Percentiles rank a stretch among this genome's conserved stretches.
Conservation (phyloP, 2,888 invertebrate genomes). For the Hyposoter dolosus region DNA sequence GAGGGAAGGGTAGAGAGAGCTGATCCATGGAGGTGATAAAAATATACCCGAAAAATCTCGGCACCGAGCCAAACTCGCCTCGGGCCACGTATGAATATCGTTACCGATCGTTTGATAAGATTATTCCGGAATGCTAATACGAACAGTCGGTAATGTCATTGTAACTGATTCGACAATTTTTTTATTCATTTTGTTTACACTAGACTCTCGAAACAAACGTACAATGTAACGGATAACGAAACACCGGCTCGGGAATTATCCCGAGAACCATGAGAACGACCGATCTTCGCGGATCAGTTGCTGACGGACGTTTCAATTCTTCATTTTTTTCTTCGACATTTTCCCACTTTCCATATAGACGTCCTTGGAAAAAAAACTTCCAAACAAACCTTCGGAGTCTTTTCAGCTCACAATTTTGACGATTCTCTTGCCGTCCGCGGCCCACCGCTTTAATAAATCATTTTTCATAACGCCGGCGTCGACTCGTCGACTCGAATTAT, state of each 20-base stretch:
- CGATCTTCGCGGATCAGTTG: background rate
- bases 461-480: background rate
- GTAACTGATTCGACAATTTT: conserved; percentile 19
- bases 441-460: background rate
- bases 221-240: background rate
- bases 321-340: background rate
- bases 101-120: conserved; percentile 76
- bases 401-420: background rate
- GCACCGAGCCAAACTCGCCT: conserved; percentile 79
- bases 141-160: conserved; percentile 42
- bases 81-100: conserved; percentile 72
- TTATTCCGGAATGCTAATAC: conserved; percentile 70
- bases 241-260: background rate
- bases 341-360: background rate
- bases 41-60: conserved; percentile 82
- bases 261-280: background rate
- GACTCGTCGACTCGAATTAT: background rate
- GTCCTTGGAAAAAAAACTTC: background rate
- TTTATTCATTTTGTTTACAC: background rate
- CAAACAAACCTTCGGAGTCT: background rate
- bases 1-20: conserved; percentile 56
- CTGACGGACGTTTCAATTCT: background rate
- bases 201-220: background rate
- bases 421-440: background rate
- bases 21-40: conserved; percentile 75